Percentiles rank a stretch among this genome's conserved stretches.
Evolutionary conservation across 2,888 invertebrate species (phyloP).

Genomic region (Orthosia gracilis): DNA sequence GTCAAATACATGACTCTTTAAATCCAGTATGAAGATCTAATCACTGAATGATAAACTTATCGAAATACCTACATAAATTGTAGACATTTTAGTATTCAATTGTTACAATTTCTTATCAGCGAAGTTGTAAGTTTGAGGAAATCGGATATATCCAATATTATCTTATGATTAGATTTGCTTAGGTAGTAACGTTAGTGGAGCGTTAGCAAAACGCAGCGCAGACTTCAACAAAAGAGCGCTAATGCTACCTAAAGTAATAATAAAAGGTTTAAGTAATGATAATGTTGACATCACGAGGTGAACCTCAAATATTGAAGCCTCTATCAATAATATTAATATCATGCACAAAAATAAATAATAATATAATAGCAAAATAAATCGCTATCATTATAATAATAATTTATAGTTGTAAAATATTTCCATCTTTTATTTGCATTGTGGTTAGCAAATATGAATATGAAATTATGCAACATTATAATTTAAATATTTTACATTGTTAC

Average conservation of each 20-base stretch:
- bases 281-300: not conserved
- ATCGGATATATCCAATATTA: slow-evolving; percentile 27
- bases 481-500: not conserved
- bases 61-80: slow-evolving; percentile 14
- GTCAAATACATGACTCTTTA: slow-evolving; percentile 18
- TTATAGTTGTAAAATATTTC: not conserved
- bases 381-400: not conserved
- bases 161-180: slow-evolving; percentile 44
- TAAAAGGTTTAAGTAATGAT: slow-evolving; percentile 14
- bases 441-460: not conserved
- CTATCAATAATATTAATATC: not conserved
- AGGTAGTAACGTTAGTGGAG: slow-evolving; percentile 28
- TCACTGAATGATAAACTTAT: slow-evolving; percentile 31
- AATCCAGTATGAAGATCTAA: slow-evolving; percentile 29
- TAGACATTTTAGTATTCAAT: not conserved
- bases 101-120: slow-evolving; percentile 41
- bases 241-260: not conserved
- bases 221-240: slow-evolving; percentile 1
- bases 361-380: not conserved
- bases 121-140: slow-evolving; percentile 32
- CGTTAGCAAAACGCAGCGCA: slow-evolving; percentile 27
- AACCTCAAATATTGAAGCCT: not conserved
- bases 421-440: not conserved
- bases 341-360: not conserved
- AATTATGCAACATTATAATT: not conserved